Evolutionary conservation across 2,113 vertebrate genomes (phyloP), one percentile per base, ranked within the genome.

Genomic region (Caretta caretta): DNA sequence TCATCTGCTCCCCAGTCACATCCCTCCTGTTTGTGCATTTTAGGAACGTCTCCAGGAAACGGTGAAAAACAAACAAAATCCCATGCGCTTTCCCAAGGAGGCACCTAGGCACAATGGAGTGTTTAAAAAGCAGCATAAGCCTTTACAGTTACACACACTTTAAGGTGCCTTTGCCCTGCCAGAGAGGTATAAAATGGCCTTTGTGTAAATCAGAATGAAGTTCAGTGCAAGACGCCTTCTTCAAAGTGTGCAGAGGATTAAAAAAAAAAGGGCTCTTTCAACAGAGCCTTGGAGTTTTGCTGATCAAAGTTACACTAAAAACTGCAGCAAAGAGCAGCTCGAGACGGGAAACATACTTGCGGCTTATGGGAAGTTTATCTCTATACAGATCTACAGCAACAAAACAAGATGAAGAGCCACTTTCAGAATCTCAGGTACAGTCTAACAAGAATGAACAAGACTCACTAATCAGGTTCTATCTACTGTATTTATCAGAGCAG

Each of bases 221-320:
- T 10, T 2, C 2, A 24, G 53, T 0, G 1, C 0, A 20, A 0
- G 1, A 69, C 5, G 35, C 83, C 9, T 50, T 48, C 75, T 72
- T 38, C 3, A 13, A 16, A 16, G 38, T 7, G 2, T 0, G 3
- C 1, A 16, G 48, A 1, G 35, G 48, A 2, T 0, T 4, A 0
- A n/a, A 19, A 12, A 2, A 16, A 0, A 10, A 1, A 57, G 0
- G 0, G 0, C 6, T 11, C 3, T 48, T 84, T 62, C 2, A 53
- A 16, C 12, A 2, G 83, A 3, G 11, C 24, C 24, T 50, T 2
- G 2, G 57, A 3, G 20, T 16, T 13, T 38, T 6, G 27, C 20
- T 4, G 6, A 22, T 0, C 1, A 1, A 1, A 17, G 48, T 35
- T 53, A 8, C 56, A 1, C 84, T 0, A 1, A 10, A 8, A 5